phyloP scores from a whole-genome alignment of 2,797 vertebrate species.

The Gastrophryne carolinensis region DNA sequence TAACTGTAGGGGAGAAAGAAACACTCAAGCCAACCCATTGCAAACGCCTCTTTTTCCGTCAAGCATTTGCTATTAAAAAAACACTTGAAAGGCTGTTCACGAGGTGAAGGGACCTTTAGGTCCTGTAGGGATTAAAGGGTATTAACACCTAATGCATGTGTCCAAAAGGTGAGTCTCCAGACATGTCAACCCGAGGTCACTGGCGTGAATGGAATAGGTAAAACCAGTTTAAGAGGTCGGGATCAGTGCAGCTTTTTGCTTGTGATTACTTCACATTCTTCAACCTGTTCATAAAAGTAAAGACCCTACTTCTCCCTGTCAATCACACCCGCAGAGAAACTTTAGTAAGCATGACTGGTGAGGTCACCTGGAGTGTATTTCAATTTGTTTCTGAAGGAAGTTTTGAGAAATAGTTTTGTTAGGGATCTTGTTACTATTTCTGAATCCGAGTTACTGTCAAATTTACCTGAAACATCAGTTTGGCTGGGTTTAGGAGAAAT shows the following conservation, averaged over 20 bases:
- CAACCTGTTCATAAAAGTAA: background rate
- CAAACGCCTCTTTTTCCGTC: too few relatives aligned
- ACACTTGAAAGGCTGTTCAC: too few relatives aligned
- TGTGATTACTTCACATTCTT: constrained; percentile 31
- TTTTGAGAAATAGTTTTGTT: background rate
- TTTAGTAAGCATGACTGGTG: background rate
- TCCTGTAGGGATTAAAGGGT: background rate
- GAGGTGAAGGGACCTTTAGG: background rate
- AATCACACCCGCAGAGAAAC: too few relatives aligned
- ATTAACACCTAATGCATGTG: background rate
- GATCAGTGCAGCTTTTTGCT: constrained; percentile 29
- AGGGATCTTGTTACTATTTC: too few relatives aligned
- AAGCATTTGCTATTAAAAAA: too few relatives aligned
- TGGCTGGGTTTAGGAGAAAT: background rate
- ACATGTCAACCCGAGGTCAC: background rate
- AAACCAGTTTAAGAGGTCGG: constrained; percentile 28
- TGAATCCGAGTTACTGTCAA: too few relatives aligned
- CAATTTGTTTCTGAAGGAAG: background rate
- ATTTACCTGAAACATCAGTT: background rate
- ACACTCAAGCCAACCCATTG: too few relatives aligned
- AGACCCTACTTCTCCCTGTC: constrained; percentile 26
- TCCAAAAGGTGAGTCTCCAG: constrained; percentile 4
- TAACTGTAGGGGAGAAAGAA: too few relatives aligned
- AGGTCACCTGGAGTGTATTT: background rate
- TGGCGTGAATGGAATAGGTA: constrained; percentile 14